Base-by-base conservation (phyloP, 2,113 vertebrate species). In the Psammodynastes pulverulentus region DNA sequence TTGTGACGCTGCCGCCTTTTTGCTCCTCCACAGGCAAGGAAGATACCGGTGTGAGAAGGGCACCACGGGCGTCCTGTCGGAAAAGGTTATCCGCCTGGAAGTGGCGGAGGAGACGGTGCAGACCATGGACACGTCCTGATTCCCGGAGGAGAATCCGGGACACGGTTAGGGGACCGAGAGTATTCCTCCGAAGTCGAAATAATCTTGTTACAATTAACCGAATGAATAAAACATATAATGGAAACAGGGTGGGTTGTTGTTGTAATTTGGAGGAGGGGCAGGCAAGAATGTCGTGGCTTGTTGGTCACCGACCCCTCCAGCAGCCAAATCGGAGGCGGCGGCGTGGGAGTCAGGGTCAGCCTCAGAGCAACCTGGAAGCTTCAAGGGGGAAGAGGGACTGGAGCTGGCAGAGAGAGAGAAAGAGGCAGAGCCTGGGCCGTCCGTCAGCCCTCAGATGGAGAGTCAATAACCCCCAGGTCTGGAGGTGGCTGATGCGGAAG, bases 71-170 rank as follows among this genome's bases (percentile, higher is more conserved):
- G 90, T 98, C 85, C 97, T 98, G 91, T 96, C 97, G 0, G 97
- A 98, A 51, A 96, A 95, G 0, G 95, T 98, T 0, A 96, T 96
- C 0, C 86, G 92, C 19, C 94, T 98, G 95, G 97, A 98, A 94
- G 96, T 98, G 94, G 87, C 98, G 91, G 98, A 98, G 46, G 98
- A 98, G 67, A 97, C 94, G 0, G 96, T 98, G 1, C 98, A 98
- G 23, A 98, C 98, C 1, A 98, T 98, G 98, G 98, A 98, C 94
- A 98, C 98, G 0, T 98, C 98, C 62, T 98, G 97, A 98, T 13
- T 3, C 4, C 0, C 34, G 34, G 0, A 1, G 1, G 5, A 0
- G 0, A 2, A 5, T 0, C 51, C 0, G 1, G 5, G 7, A 0
- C 0, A 49, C 0, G 0, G n/a, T 49, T 9, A 0, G 9, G 72